These are phyloP conservation scores for Busseola fusca DNA, from an alignment of 2,888 invertebrate genomes.

Conservation along the genomic window DNA sequence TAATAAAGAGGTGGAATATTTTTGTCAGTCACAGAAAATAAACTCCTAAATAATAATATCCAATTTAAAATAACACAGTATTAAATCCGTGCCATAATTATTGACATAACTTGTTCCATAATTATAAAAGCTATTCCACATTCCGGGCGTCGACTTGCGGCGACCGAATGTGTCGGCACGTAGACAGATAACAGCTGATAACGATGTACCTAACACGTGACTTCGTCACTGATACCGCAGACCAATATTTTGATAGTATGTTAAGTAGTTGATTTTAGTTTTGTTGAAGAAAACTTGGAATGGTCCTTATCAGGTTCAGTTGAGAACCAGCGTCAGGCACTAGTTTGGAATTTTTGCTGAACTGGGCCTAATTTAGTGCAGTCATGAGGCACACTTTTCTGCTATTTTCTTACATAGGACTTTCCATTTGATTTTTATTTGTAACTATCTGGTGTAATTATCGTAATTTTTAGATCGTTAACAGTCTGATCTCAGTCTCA, in stretches of 20 bases:
- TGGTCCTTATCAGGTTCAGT: neutral
- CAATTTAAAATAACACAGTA: neutral
- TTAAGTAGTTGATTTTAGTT: slow-evolving; percentile 6
- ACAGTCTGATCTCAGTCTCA: too few species aligned
- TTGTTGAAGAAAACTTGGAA: slow-evolving; percentile 2
- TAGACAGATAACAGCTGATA: slow-evolving; percentile 58
- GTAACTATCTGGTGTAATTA: too few species aligned
- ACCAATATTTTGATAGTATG: slow-evolving; percentile 39
- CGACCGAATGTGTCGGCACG: slow-evolving; percentile 41
- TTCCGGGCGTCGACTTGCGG: slow-evolving; percentile 49
- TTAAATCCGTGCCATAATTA: slow-evolving; percentile 25
- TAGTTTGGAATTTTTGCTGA: too few species aligned
- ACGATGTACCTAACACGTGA: slow-evolving; percentile 32
- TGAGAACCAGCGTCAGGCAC: too few species aligned
- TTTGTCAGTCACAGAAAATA: neutral
- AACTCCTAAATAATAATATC: neutral
- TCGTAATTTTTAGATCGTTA: too few species aligned
- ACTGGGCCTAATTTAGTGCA: too few species aligned
- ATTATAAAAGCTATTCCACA: slow-evolving; percentile 50
- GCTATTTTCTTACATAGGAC: too few species aligned
- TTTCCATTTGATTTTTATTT: too few species aligned
- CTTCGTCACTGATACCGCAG: slow-evolving; percentile 42
- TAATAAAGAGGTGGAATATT: neutral
- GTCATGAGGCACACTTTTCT: too few species aligned
- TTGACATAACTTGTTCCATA: slow-evolving; percentile 42